Conservation (phyloP, 2,113 vertebrate species). For the Pseudolaguvia tuberculata region DNA sequence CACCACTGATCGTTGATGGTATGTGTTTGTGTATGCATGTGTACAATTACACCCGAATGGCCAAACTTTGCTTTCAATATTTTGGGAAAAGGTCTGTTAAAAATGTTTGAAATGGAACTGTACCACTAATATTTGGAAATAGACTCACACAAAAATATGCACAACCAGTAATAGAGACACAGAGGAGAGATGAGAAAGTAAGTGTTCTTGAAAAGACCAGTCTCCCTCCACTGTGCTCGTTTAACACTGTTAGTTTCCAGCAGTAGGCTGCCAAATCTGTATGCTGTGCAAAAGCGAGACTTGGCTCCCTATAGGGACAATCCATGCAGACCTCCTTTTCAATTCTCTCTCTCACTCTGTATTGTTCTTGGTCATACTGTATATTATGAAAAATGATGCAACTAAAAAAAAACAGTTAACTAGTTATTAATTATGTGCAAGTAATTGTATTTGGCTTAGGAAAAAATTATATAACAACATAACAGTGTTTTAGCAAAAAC, state of each 20-base stretch:
- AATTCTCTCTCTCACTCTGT: not conserved
- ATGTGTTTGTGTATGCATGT: slow-evolving; percentile 3
- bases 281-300: slow-evolving; percentile 15
- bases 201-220: not conserved
- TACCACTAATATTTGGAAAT: slow-evolving; percentile 19
- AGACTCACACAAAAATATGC: not conserved
- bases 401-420: not conserved
- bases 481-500: not conserved
- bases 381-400: not conserved
- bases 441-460: not conserved
- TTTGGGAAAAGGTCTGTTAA: not conserved
- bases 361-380: slow-evolving; percentile 25
- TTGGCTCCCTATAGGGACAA: slow-evolving; percentile 30
- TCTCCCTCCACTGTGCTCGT: not conserved
- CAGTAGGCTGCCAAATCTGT: slow-evolving; percentile 23
- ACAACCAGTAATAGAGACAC: not conserved
- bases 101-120: not conserved
- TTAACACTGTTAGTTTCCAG: slow-evolving; percentile 6
- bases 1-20: not conserved
- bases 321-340: not conserved
- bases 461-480: not conserved
- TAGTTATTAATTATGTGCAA: not conserved
- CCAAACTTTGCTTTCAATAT: slow-evolving; percentile 1
- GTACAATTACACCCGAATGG: slow-evolving; percentile 13
- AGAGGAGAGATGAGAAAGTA: not conserved